Conservation (phyloP, 2,888 invertebrate species). For the Chaitophorus viminalis region DNA sequence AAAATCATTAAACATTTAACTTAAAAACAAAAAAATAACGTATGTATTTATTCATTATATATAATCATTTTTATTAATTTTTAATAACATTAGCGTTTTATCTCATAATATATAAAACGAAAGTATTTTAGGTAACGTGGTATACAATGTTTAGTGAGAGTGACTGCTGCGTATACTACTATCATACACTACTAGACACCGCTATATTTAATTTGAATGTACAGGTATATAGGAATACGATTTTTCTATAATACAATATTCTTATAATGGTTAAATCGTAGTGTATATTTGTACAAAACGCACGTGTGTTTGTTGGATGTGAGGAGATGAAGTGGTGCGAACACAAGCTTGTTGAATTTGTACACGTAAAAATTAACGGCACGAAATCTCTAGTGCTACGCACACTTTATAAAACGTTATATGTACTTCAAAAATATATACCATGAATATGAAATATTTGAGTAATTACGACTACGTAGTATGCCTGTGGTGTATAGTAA, state of each 20-base stretch:
- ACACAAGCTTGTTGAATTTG: not conserved
- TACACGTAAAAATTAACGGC: not conserved
- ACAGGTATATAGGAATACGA: no score
- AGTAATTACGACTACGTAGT: no score
- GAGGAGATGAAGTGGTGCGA: no score
- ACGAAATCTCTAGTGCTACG: not conserved
- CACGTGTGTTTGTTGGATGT: not conserved
- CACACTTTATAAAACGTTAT: no score
- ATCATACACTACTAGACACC: conserved; percentile 26
- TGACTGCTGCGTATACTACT: conserved; percentile 11
- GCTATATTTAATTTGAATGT: not conserved
- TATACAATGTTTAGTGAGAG: conserved; percentile 37
- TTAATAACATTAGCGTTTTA: not conserved
- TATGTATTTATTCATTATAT: not conserved
- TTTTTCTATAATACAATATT: not conserved
- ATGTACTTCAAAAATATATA: no score
- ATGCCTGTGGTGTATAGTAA: no score
- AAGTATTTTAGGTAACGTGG: conserved; percentile 35
- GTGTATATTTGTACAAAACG: not conserved
- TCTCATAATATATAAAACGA: conserved; percentile 20
- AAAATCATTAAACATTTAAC: conserved; percentile 23
- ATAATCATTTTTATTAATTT: not conserved
- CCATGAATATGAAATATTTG: no score
- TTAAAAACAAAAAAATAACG: not conserved
- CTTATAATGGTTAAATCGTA: not conserved